phyloP scores from a whole-genome alignment of 2,797 vertebrate genomes.

The Enoplosus armatus region DNA sequence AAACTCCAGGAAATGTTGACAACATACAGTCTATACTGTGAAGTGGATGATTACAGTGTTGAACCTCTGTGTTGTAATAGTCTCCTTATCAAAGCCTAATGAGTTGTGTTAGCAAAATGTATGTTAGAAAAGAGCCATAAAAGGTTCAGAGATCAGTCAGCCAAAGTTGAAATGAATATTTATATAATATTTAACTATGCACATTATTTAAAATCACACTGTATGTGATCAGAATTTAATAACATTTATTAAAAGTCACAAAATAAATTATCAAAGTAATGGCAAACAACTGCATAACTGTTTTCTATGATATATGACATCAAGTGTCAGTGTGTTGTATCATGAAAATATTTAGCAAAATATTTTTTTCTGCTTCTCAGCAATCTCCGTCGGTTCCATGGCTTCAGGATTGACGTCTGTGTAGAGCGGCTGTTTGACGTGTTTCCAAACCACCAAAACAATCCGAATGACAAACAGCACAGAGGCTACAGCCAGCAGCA shows the following conservation, averaged over 20 bases:
- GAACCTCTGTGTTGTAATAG: neutral
- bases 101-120: neutral
- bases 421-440: conserved; percentile 79
- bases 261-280: conserved; percentile 3
- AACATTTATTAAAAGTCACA: neutral
- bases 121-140: conserved; percentile 31
- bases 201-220: neutral
- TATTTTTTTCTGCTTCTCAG: conserved; percentile 74
- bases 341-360: conserved; percentile 53
- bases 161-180: conserved; percentile 20
- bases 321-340: neutral
- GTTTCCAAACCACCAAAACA: conserved; percentile 80
- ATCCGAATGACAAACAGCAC: conserved; percentile 71
- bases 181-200: neutral
- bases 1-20: neutral
- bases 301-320: neutral
- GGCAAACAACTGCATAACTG: neutral
- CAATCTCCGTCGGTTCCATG: conserved; percentile 66
- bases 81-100: conserved; percentile 26
- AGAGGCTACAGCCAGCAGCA: conserved; percentile 70
- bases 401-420: conserved; percentile 26
- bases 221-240: neutral
- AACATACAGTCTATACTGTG: neutral
- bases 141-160: conserved; percentile 45
- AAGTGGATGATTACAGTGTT: neutral